These are phyloP conservation scores for Larimichthys polyactis DNA, from an alignment of 2,113 vertebrate species.

Conservation along the genomic window DNA sequence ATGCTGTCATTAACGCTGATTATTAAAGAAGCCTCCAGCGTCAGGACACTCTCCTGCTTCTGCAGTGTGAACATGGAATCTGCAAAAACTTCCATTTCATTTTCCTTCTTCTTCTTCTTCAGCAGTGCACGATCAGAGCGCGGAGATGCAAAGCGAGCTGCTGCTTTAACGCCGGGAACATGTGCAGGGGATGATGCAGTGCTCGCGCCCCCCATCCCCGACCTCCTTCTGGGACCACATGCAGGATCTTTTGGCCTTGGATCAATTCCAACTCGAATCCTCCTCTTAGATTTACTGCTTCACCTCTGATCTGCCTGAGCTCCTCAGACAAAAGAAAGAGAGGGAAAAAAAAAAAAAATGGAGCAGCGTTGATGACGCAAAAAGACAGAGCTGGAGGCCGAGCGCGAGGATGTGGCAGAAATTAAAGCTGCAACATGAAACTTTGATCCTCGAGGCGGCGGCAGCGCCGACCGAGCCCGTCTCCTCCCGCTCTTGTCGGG, in stretches of 20 bases:
- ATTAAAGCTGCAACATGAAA: slow-evolving; percentile 19
- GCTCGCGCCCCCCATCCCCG: not conserved
- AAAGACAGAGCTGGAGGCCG: slow-evolving; percentile 12
- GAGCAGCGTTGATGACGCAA: slow-evolving; percentile 1
- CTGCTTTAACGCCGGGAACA: slow-evolving; percentile 59
- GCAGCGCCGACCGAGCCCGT: not conserved
- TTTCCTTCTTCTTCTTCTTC: not conserved
- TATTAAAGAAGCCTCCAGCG: not conserved
- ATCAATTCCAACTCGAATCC: slow-evolving; percentile 8
- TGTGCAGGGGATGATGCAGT: slow-evolving; percentile 52
- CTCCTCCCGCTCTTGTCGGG: not conserved
- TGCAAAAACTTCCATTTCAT: slow-evolving; percentile 3
- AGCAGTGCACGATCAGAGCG: slow-evolving; percentile 66
- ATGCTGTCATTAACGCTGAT: not conserved
- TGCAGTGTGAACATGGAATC: not conserved
- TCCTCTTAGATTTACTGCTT: slow-evolving; percentile 16
- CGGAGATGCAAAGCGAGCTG: slow-evolving; percentile 46
- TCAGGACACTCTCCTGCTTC: not conserved
- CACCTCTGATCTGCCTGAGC: slow-evolving; percentile 34
- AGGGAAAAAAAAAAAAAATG: too few relatives aligned
- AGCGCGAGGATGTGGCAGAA: not conserved
- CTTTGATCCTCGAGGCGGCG: not conserved
- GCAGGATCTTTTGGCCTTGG: slow-evolving; percentile 39
- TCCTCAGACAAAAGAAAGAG: not conserved
- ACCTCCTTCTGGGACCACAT: slow-evolving; percentile 23